Conservation (phyloP, 2,888 invertebrate genomes). For the Anodontia alba region DNA sequence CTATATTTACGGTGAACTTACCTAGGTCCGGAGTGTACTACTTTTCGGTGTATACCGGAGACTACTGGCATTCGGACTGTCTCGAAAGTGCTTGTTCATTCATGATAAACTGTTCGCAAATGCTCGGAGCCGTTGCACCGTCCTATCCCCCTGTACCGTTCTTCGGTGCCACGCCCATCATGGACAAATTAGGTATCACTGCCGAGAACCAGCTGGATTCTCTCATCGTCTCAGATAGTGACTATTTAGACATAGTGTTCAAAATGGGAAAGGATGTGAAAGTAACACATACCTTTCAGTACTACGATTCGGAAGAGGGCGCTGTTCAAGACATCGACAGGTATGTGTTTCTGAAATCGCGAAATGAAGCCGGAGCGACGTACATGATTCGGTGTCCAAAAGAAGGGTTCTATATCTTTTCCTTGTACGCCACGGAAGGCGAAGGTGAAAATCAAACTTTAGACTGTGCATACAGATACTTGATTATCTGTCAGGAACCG, state of each 20-base stretch:
- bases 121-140: constrained; percentile 73
- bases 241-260: constrained; percentile 80
- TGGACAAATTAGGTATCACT: constrained; percentile 74
- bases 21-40: constrained; percentile 84
- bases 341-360: constrained; percentile 79
- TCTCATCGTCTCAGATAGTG: constrained; percentile 76
- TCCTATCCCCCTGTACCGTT: constrained; percentile 80
- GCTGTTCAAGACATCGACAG: constrained; percentile 79
- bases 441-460: constrained; percentile 66
- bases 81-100: constrained; percentile 83
- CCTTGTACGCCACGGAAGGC: constrained; percentile 77
- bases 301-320: constrained; percentile 77
- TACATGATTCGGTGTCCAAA: constrained; percentile 82
- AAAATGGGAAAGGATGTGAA: constrained; percentile 75
- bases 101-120: constrained; percentile 76
- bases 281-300: constrained; percentile 81
- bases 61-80: constrained; percentile 81
- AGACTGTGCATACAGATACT: constrained; percentile 81
- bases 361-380: constrained; percentile 78
- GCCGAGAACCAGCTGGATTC: constrained; percentile 76
- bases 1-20: constrained; percentile 84
- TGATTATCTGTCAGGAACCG: constrained; percentile 81
- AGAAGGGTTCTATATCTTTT: constrained; percentile 83
- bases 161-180: constrained; percentile 80
- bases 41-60: constrained; percentile 84